Evolutionary conservation across 2,888 invertebrate genomes (phyloP).

Genomic region (Omphaloscelis lunosa): DNA sequence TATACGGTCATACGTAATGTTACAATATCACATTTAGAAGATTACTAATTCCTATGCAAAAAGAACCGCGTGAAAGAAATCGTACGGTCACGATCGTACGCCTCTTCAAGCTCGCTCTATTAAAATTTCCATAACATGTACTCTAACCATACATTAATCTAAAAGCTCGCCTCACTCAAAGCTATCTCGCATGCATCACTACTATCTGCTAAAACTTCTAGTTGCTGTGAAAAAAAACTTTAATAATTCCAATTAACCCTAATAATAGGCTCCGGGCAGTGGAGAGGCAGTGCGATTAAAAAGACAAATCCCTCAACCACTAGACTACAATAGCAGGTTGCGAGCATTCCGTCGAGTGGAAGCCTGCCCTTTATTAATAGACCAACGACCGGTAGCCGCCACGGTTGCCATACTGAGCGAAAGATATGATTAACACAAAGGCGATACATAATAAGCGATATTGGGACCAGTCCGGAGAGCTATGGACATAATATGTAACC

Average conservation of each 20-base stretch:
- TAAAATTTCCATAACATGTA: constrained; percentile 84
- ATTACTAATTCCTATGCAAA: constrained; percentile 58
- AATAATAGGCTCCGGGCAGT: constrained; percentile 88
- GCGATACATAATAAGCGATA: constrained; percentile 89
- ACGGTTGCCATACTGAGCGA: constrained; percentile 85
- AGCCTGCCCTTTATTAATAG: constrained; percentile 88
- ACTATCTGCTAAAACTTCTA: constrained; percentile 86
- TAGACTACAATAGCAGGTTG: constrained; percentile 89
- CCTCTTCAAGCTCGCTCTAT: constrained; percentile 72
- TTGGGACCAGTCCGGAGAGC: constrained; percentile 86
- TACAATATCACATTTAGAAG: constrained; percentile 42
- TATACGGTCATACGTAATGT: constrained; percentile 5
- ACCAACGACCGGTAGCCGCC: constrained; percentile 87
- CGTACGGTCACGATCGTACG: constrained; percentile 53
- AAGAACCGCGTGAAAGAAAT: constrained; percentile 53
- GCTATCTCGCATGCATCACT: constrained; percentile 83
- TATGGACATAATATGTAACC: constrained; percentile 84
- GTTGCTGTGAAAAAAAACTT: constrained; percentile 85
- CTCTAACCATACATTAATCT: constrained; percentile 85
- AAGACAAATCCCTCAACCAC: constrained; percentile 90
- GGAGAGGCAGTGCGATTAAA: constrained; percentile 87
- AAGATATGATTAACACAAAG: constrained; percentile 90
- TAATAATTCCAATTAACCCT: constrained; percentile 90
- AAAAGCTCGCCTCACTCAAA: constrained; percentile 82
- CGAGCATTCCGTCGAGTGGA: constrained; percentile 83